Conservation (phyloP, 2,113 vertebrate species). For the Sigmodon hispidus region DNA sequence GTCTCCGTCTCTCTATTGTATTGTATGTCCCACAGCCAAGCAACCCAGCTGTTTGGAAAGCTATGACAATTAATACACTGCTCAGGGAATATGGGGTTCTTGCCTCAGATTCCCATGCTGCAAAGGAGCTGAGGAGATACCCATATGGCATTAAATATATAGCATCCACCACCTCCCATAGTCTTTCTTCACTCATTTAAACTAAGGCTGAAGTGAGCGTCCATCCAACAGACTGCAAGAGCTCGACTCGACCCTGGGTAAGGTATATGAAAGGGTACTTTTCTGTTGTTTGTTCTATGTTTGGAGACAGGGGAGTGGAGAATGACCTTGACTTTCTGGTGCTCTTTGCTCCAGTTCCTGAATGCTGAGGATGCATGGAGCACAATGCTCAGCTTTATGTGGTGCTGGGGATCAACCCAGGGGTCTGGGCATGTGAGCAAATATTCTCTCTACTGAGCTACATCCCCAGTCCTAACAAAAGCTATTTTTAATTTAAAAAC, state of each 20-base stretch:
- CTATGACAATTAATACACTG: slow-evolving; percentile 85
- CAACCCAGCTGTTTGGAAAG: slow-evolving; percentile 88
- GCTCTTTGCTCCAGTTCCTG: background rate
- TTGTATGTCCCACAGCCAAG: slow-evolving; percentile 80
- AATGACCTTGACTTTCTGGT: background rate
- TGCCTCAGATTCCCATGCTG: slow-evolving; percentile 76
- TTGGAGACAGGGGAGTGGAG: background rate
- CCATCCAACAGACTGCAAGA: background rate
- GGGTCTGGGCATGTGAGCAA: background rate
- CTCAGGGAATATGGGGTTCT: slow-evolving; percentile 74
- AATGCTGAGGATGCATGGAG: background rate
- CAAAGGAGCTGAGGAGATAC: slow-evolving; percentile 49
- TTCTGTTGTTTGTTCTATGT: background rate
- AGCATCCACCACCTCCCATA: background rate
- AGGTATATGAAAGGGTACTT: background rate
- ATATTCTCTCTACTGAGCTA: background rate
- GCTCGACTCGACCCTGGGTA: accelerated
- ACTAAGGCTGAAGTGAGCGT: background rate
- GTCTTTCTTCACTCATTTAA: background rate
- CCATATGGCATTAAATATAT: background rate
- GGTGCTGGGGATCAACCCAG: background rate
- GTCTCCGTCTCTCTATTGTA: slow-evolving; percentile 73
- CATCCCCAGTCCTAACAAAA: background rate
- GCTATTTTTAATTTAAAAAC: slow-evolving; percentile 21
- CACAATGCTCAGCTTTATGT: background rate